These are phyloP conservation scores for Zoanthus gigantus DNA, from an alignment of 92 coral and sea anemone species.

Conservation along the genomic window DNA sequence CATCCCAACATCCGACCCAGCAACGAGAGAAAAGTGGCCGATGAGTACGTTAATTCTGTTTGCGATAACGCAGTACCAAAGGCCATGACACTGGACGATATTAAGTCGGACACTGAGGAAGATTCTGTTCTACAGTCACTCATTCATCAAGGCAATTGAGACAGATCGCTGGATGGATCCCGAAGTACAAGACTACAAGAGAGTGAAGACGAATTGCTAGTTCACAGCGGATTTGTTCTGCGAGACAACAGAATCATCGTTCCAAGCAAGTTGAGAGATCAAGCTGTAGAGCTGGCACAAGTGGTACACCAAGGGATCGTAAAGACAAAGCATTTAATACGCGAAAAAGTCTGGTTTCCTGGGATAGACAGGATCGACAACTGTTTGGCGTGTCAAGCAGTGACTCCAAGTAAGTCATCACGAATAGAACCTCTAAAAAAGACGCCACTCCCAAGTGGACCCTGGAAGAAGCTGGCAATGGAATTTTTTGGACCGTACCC, in stretches of 20 bases:
- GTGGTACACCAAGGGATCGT: background rate
- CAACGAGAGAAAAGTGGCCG: slow-evolving; percentile 45
- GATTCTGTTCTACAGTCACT: slow-evolving; percentile 46
- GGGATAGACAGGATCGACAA: too few species aligned
- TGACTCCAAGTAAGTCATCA: background rate
- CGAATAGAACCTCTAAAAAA: slow-evolving; percentile 7
- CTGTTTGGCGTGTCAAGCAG: too few species aligned
- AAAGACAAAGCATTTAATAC: background rate
- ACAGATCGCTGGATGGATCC: slow-evolving; percentile 57
- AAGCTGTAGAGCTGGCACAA: slow-evolving; percentile 28
- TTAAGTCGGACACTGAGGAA: slow-evolving; percentile 62
- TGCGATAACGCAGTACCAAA: slow-evolving; percentile 58
- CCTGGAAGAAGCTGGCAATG: slow-evolving; percentile 54
- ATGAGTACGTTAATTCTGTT: slow-evolving; percentile 54
- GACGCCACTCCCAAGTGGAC: slow-evolving; percentile 53
- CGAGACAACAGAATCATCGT: slow-evolving; percentile 50
- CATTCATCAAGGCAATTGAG: slow-evolving; percentile 54
- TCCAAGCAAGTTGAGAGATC: slow-evolving; percentile 21
- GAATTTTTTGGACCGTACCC: slow-evolving; percentile 37
- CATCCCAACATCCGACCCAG: background rate
- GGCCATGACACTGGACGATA: slow-evolving; percentile 69
- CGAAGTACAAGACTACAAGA: slow-evolving; percentile 52
- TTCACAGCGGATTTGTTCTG: slow-evolving; percentile 18
- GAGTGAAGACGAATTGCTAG: slow-evolving; percentile 63
- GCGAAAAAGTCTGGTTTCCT: too few species aligned